phyloP scores from a whole-genome alignment of 2,888 invertebrate species.

The Peribatodes rhomboidaria region DNA sequence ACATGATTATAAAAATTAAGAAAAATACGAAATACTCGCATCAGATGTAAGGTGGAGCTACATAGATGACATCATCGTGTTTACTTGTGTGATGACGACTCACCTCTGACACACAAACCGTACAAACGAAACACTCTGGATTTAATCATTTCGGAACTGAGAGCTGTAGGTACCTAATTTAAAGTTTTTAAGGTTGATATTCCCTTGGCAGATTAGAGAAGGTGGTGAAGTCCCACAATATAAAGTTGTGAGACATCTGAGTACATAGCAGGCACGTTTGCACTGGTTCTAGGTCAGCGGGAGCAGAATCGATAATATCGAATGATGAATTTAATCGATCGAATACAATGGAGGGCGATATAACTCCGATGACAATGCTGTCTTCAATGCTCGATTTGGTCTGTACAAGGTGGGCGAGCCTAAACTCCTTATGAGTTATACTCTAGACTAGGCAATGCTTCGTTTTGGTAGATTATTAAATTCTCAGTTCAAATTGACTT shows the following conservation, averaged over 20 bases:
- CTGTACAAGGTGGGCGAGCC: slow-evolving; percentile 22
- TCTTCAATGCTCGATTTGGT: slow-evolving; percentile 31
- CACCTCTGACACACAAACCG: slow-evolving; percentile 49
- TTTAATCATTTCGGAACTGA: slow-evolving; percentile 28
- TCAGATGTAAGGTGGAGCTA: slow-evolving; percentile 56
- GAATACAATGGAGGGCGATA: slow-evolving; percentile 48
- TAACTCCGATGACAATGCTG: slow-evolving; percentile 27
- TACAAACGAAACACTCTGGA: slow-evolving; percentile 10
- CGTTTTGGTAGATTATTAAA: slow-evolving; percentile 3
- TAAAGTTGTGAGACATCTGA: slow-evolving; percentile 20
- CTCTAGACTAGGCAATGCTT: neutral
- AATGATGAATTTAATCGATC: slow-evolving; percentile 55
- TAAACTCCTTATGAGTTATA: slow-evolving; percentile 8
- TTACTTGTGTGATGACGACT: slow-evolving; percentile 54
- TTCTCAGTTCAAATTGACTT: neutral
- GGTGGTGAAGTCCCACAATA: slow-evolving; percentile 12
- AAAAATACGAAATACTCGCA: slow-evolving; percentile 17
- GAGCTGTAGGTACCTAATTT: too few species aligned
- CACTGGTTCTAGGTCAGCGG: slow-evolving; percentile 72
- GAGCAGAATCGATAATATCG: slow-evolving; percentile 57
- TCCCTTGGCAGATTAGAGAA: slow-evolving; percentile 19
- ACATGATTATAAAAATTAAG: slow-evolving; percentile 3
- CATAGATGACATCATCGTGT: slow-evolving; percentile 70
- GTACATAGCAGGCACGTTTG: slow-evolving; percentile 45
- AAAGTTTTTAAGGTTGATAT: slow-evolving; percentile 11